phyloP scores from a whole-genome alignment of 2,113 vertebrate species.

The Amphilophus citrinellus region DNA sequence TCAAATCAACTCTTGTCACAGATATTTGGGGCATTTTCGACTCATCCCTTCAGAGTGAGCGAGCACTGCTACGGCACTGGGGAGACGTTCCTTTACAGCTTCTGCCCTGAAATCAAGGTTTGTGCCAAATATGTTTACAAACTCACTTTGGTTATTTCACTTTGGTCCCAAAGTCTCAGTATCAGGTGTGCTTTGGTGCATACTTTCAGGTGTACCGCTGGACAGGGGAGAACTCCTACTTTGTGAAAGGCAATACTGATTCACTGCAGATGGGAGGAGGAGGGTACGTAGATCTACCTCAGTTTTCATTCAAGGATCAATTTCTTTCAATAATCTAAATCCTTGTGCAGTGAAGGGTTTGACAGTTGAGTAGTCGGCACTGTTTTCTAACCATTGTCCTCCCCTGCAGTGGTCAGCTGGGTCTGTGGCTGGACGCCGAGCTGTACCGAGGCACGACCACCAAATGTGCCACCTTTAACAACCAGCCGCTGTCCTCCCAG shows the following conservation, averaged over 20 bases:
- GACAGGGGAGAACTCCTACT: constrained; percentile 98
- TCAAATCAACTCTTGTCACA: constrained; percentile 59
- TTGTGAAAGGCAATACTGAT: constrained; percentile 94
- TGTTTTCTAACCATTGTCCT: not conserved
- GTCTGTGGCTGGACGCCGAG: constrained; percentile 96
- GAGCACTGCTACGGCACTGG: constrained; percentile 98
- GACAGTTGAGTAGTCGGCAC: not conserved
- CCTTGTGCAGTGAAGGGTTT: not conserved
- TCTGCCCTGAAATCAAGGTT: constrained; percentile 95
- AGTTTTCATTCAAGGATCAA: not conserved
- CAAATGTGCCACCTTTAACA: constrained; percentile 95
- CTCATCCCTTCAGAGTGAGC: constrained; percentile 95
- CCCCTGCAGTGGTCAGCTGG: constrained; percentile 88
- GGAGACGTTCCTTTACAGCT: constrained; percentile 97
- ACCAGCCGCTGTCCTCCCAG: constrained; percentile 91
- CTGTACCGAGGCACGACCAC: constrained; percentile 93
- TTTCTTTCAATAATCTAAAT: not conserved
- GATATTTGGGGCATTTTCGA: constrained; percentile 96
- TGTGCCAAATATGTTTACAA: not conserved
- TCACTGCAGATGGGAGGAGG: constrained; percentile 97
- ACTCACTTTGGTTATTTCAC: not conserved
- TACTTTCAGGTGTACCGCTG: constrained; percentile 91
- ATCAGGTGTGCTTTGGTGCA: not conserved
- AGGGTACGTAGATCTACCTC: constrained; percentile 82
- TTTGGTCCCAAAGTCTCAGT: not conserved